Base-by-base conservation (phyloP, 1,140 invertebrate species). In the Ostrea denselamellosa region DNA sequence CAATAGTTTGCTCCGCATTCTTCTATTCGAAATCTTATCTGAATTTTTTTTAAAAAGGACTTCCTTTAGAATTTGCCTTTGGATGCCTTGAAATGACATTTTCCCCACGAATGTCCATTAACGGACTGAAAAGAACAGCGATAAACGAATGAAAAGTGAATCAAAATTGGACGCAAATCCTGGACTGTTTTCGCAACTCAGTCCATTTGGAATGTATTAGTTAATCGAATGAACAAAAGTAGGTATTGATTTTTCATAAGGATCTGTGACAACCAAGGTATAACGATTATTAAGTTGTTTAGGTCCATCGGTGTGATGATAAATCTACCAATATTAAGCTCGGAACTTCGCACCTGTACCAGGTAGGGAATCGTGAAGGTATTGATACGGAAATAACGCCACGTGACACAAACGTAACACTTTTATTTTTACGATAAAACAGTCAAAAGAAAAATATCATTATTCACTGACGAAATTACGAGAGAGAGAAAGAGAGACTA, bases 191-290 rank as follows among this genome's bases (percentile, higher is more conserved):
- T 77, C 68, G 68, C 68, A 34, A 77, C 68, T 77, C 68, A 77
- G 28, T 77, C 14, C 68, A 25, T 77, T 77, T 77, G 22, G 22
- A 77, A 77, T 77, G 68, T 34, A 77, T 77, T 77, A 77, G 68
- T 77, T 28, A 77, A 77, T 77, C 22, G 22, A 77, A 77, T 77
- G 68, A 77, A 77, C 68, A 77, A 77, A 77, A 77, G 68, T 34
- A 25, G 28, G 28, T 17, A 77, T 77, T 77, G 68, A 77, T 77
- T 77, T 77, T 77, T 77, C 22, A 77, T 77, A 77, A 77, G 28
- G 68, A 77, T 34, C 25, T 77, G 68, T 28, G 68, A 77, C 68
- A 77, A 77, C 28, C 25, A 17, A 34, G 12, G 25, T 9, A 25
- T 34, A 14, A 77, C 68, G 68, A 77, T 14, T 28, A 77, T 77